These are phyloP conservation scores for Marronus borbonicus DNA, from an alignment of 2,888 invertebrate genomes.

Conservation along the genomic window DNA sequence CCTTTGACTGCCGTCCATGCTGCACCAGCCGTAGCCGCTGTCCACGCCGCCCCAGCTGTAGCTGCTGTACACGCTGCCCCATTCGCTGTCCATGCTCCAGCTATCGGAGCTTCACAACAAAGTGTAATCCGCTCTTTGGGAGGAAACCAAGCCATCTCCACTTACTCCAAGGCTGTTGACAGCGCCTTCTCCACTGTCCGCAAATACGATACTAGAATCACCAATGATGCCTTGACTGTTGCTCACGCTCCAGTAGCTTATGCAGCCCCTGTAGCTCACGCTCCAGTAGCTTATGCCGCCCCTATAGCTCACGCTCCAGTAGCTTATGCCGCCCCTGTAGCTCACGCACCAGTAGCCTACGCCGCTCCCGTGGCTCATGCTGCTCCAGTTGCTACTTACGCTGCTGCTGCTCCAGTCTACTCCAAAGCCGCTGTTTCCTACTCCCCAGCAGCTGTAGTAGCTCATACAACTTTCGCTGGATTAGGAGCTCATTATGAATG, in stretches of 20 bases:
- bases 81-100: slow-evolving; percentile 63
- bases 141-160: slow-evolving; percentile 73
- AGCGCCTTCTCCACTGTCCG: slow-evolving; percentile 76
- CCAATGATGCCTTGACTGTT: slow-evolving; percentile 73
- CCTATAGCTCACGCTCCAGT: slow-evolving; percentile 59
- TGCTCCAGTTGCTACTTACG: slow-evolving; percentile 59
- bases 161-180: slow-evolving; percentile 75
- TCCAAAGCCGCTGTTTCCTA: slow-evolving; percentile 70
- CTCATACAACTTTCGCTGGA: slow-evolving; percentile 78
- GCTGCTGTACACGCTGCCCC: slow-evolving; percentile 58
- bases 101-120: slow-evolving; percentile 72
- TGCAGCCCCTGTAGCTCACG: slow-evolving; percentile 68
- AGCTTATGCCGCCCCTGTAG: slow-evolving; percentile 59
- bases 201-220: slow-evolving; percentile 75
- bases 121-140: slow-evolving; percentile 75
- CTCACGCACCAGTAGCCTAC: slow-evolving; percentile 57
- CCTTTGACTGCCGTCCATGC: slow-evolving; percentile 61
- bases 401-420: slow-evolving; percentile 59
- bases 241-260: slow-evolving; percentile 70
- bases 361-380: slow-evolving; percentile 58
- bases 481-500: slow-evolving; percentile 78
- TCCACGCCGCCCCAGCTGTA: slow-evolving; percentile 61
- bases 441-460: slow-evolving; percentile 76
- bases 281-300: slow-evolving; percentile 61
- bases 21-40: slow-evolving; percentile 53